A percentile compares a stretch with the other conserved stretches of the same genome.
phyloP scores from a whole-genome alignment of 2,113 vertebrate genomes.

The Prietella phreatophila region DNA sequence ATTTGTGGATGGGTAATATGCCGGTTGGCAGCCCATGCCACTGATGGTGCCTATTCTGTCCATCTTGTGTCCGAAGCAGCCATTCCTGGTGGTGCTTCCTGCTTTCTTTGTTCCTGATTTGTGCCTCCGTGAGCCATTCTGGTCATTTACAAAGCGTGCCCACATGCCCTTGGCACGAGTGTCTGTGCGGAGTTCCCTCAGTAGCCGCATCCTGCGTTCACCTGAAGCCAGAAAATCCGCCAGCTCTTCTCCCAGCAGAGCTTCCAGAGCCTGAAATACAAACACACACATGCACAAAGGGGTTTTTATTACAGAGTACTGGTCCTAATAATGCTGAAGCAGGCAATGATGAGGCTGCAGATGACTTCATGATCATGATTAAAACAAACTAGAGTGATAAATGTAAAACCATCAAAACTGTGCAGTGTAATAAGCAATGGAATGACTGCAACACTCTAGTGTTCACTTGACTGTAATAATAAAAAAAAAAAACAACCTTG shows the following conservation, averaged over 20 bases:
- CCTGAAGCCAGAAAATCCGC: constrained; percentile 76
- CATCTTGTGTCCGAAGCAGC: constrained; percentile 95
- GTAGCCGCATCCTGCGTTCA: constrained; percentile 75
- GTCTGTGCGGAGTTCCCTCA: constrained; percentile 82
- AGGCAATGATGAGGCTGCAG: constrained; percentile 3
- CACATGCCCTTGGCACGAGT: constrained; percentile 78
- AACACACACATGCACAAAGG: neutral
- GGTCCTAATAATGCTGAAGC: neutral
- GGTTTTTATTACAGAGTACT: neutral
- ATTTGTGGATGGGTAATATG: constrained; percentile 40
- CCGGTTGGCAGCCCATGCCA: constrained; percentile 89
- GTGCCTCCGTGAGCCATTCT: constrained; percentile 73
- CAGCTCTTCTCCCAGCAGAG: constrained; percentile 77
- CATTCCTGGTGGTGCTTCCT: constrained; percentile 72
- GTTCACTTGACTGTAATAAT: neutral
- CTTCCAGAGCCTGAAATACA: constrained; percentile 71
- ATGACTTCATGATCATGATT: neutral
- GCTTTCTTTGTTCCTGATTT: constrained; percentile 84
- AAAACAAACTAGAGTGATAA: neutral
- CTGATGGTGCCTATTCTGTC: constrained; percentile 95
- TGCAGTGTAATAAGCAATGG: neutral
- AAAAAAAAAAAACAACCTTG: neutral
- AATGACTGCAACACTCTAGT: neutral
- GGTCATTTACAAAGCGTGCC: constrained; percentile 81
- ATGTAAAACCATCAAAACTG: neutral